Percentiles rank a stretch among this genome's conserved stretches.
phyloP scores from a whole-genome alignment of 2,888 invertebrate species.

The Azorinus chamasolen region DNA sequence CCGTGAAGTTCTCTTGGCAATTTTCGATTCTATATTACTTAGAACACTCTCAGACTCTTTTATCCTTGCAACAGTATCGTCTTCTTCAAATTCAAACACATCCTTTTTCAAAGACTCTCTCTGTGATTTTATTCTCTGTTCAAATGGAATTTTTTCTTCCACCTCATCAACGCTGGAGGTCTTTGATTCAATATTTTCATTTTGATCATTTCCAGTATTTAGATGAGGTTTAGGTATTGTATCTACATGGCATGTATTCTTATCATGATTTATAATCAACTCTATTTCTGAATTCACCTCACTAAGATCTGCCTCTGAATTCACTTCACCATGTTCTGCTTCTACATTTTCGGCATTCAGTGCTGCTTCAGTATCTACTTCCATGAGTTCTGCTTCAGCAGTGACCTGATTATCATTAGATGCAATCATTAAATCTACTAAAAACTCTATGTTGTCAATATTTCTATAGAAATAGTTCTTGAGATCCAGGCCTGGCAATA shows the following conservation, averaged over 20 bases:
- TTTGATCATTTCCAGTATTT: too few relatives aligned
- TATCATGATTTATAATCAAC: not conserved
- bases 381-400: too few relatives aligned
- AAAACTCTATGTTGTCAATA: conserved; percentile 58
- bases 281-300: not conserved
- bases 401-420: too few relatives aligned
- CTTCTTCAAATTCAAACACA: conserved; percentile 41
- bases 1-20: conserved; percentile 25
- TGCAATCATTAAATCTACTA: conserved; percentile 58
- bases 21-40: conserved; percentile 36
- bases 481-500: conserved; percentile 54
- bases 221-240: too few relatives aligned
- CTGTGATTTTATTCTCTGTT: conserved; percentile 49
- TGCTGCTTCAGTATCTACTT: conserved; percentile 17
- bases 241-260: not conserved
- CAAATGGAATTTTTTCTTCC: conserved; percentile 36
- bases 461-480: conserved; percentile 51
- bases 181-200: too few relatives aligned
- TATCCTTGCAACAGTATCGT: conserved; percentile 15
- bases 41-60: conserved; percentile 38
- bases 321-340: not conserved
- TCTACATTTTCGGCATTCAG: not conserved
- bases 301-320: not conserved
- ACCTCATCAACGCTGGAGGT: not conserved
- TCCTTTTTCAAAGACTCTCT: conserved; percentile 54